Evolutionary conservation across 2,113 vertebrate species (phyloP).

Genomic region (Apodemus speciosus): DNA sequence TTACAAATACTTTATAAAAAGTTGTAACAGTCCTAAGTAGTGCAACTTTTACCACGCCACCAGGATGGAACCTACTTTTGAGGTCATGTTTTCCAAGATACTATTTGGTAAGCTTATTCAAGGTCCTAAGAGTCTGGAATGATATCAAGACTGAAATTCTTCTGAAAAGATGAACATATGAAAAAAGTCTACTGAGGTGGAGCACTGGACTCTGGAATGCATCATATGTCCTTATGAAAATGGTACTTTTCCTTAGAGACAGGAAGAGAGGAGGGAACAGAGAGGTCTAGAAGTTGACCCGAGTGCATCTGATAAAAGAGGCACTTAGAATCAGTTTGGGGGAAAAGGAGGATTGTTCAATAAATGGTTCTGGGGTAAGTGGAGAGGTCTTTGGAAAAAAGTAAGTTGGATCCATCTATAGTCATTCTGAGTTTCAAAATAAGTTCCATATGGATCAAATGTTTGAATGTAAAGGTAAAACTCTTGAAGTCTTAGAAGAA

Average conservation of each 20-base stretch:
- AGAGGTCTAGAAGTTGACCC: background rate
- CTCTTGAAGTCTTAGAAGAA: conserved; percentile 41
- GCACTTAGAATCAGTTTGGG: background rate
- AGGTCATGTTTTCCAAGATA: background rate
- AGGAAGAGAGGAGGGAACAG: background rate
- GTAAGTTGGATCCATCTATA: background rate
- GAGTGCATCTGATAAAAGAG: background rate
- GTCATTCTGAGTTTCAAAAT: conserved; percentile 23
- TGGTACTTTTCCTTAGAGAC: background rate
- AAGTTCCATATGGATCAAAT: conserved; percentile 6
- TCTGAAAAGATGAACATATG: background rate
- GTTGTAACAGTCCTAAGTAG: background rate
- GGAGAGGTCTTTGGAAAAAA: background rate
- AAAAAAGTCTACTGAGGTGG: background rate
- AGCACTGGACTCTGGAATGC: background rate
- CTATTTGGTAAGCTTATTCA: background rate
- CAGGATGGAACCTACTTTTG: background rate
- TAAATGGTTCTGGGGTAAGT: background rate
- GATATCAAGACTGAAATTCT: background rate
- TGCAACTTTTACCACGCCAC: background rate
- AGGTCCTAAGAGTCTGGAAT: background rate
- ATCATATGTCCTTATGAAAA: background rate
- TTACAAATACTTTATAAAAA: background rate
- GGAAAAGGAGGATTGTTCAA: background rate
- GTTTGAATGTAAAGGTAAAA: conserved; percentile 43